phyloP scores from a whole-genome alignment of 53 echinoderm and acorn worm species.

The Patiria pectinifera region DNA sequence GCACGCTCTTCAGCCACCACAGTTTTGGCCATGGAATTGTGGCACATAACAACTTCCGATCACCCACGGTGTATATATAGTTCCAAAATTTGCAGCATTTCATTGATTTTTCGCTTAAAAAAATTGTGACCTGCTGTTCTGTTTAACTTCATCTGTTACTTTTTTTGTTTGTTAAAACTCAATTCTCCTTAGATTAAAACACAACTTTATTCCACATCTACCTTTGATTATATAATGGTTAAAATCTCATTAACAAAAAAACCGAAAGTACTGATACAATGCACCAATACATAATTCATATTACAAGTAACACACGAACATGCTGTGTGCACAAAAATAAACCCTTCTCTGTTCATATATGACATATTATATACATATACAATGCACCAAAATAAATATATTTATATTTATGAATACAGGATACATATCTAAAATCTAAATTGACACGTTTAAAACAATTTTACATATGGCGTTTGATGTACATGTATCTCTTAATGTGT shows the following conservation, averaged over 20 bases:
- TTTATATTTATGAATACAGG: neutral
- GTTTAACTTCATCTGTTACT: neutral
- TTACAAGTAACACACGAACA: neutral
- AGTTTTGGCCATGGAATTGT: too few species aligned
- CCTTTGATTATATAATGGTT: neutral
- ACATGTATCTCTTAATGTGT: too few species aligned
- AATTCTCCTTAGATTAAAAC: neutral
- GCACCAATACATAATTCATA: neutral
- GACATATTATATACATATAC: constrained; percentile 16
- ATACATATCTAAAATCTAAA: neutral
- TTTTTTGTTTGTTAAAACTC: neutral
- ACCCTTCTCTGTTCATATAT: constrained; percentile 8
- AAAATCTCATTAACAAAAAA: neutral
- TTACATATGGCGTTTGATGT: neutral
- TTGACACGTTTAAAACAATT: neutral
- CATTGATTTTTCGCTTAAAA: too few species aligned
- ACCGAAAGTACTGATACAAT: neutral
- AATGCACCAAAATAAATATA: constrained; percentile 24
- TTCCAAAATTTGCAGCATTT: too few species aligned
- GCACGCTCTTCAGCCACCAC: too few species aligned
- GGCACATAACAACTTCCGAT: too few species aligned
- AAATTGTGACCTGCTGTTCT: too few species aligned
- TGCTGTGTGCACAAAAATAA: constrained; percentile 21
- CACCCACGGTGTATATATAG: too few species aligned
- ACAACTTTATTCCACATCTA: neutral